Base-by-base conservation (phyloP, 1,140 invertebrate genomes). In the Zophobas atratus region DNA sequence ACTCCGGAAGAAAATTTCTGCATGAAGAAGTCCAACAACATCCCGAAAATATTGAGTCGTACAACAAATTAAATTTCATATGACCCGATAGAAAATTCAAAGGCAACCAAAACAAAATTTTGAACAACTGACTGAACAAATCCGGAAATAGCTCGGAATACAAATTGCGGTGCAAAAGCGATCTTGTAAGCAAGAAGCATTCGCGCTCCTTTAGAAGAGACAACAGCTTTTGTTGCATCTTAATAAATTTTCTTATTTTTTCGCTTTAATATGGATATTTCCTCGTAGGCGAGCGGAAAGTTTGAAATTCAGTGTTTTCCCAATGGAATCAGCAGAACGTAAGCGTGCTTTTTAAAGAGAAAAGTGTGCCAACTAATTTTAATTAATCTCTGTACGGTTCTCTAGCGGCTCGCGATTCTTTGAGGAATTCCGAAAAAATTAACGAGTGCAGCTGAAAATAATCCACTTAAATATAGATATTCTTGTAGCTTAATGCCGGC, bases 201-300 rank as follows among this genome's bases (percentile, higher is more conserved):
- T 39, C 38, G 33, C 34, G 34, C 36, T 63, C 43, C 38, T 41
- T 20, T 20, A 20, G 34, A 39, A 43, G 41, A 70, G 36, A 70
- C 34, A 70, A 70, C 41, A 71, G 67, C 67, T 49, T 73, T 73
- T 73, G 70, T 55, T 73, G 70, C 70, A 71, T 71, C 70, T 71
- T 71, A 53, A 72, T 72, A 70, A 46, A 71, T 71, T 71, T 71
- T 49, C 41, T 71, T 70, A 70, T 70, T 70, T 6, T 70, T 2
- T 35, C 63, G 5, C 34, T 39, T 46, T 38, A 43, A 38, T 70
- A 70, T 3, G 63, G 36, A 70, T 70, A 70, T 70, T 46, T 63
- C 38, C 38, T 20, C 38, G 3, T 46, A 46, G 43, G 43, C 43
- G 6, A 46, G 3, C 3, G n/a, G 49, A 20, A 51, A 51, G 6